Percentiles rank a stretch among this genome's conserved stretches.
Conservation (phyloP, 1,140 invertebrate genomes). For the Trachymyrmex septentrionalis region DNA sequence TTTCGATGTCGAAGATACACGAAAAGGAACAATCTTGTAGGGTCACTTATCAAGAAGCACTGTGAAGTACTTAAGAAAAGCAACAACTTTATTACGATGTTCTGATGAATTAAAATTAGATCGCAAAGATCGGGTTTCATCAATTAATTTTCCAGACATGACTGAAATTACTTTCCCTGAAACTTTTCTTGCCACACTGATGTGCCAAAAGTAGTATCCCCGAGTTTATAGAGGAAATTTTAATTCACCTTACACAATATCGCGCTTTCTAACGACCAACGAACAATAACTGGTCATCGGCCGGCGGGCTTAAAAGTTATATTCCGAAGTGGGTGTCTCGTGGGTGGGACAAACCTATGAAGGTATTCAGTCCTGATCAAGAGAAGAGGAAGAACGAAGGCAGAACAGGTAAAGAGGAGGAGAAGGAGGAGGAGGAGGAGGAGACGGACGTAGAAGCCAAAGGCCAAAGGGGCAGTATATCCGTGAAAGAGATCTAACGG, state of each 20-base stretch:
- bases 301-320: constrained; percentile 70
- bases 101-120: background rate
- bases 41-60: background rate
- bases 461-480: constrained; percentile 74
- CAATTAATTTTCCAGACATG: background rate
- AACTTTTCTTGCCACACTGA: background rate
- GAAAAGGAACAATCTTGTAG: background rate
- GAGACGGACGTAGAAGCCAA: constrained; percentile 60
- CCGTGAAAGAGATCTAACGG: constrained; percentile 74
- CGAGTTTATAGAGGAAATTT: constrained; percentile 10
- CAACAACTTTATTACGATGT: background rate
- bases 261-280: constrained; percentile 58
- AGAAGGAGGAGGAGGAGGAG: background rate
- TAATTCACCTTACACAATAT: constrained; percentile 16
- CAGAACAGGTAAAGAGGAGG: background rate
- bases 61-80: background rate
- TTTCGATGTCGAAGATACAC: background rate
- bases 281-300: constrained; percentile 69
- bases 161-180: background rate
- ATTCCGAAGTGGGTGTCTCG: constrained; percentile 74
- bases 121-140: background rate
- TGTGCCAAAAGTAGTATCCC: background rate
- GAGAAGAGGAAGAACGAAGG: constrained; percentile 43
- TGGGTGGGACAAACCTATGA: constrained; percentile 72
- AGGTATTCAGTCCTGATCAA: constrained; percentile 66